These are phyloP conservation scores for Synergus japonicus DNA, from an alignment of 2,888 invertebrate genomes.

Conservation along the genomic window DNA sequence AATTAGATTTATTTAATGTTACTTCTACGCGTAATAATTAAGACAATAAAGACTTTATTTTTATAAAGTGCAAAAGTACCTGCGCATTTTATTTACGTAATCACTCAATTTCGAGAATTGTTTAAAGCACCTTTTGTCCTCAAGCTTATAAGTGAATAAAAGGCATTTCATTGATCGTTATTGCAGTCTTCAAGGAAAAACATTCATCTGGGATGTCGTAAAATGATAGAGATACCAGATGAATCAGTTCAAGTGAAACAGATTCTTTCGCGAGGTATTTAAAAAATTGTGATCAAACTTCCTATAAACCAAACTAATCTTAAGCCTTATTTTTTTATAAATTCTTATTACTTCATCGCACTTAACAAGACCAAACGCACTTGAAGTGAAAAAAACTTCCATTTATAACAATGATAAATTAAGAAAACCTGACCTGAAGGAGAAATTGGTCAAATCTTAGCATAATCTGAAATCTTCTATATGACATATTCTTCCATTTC, in stretches of 20 bases:
- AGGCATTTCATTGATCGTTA: slow-evolving; percentile 29
- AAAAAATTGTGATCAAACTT: neutral
- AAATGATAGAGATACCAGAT: slow-evolving; percentile 36
- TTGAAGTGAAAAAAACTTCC: neutral
- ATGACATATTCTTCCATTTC: neutral
- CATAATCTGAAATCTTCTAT: slow-evolving; percentile 2
- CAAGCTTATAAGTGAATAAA: slow-evolving; percentile 22
- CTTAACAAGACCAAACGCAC: too few species aligned
- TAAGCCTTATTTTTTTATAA: neutral
- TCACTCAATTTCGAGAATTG: neutral
- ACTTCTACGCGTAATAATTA: too few species aligned
- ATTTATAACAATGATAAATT: slow-evolving; percentile 14
- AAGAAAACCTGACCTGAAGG: slow-evolving; percentile 2
- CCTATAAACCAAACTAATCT: neutral
- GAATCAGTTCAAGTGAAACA: slow-evolving; percentile 25
- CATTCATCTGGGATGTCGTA: slow-evolving; percentile 32
- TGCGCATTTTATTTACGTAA: slow-evolving; percentile 13
- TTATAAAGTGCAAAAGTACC: neutral
- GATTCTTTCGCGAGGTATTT: neutral
- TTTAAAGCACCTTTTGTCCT: slow-evolving; percentile 30
- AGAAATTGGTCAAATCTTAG: neutral
- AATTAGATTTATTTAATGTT: too few species aligned
- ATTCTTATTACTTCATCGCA: too few species aligned
- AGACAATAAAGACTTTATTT: too few species aligned
- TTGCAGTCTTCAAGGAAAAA: slow-evolving; percentile 31